Conservation (phyloP, 2,888 invertebrate genomes). For the Sinopyrophorus schimmeli region DNA sequence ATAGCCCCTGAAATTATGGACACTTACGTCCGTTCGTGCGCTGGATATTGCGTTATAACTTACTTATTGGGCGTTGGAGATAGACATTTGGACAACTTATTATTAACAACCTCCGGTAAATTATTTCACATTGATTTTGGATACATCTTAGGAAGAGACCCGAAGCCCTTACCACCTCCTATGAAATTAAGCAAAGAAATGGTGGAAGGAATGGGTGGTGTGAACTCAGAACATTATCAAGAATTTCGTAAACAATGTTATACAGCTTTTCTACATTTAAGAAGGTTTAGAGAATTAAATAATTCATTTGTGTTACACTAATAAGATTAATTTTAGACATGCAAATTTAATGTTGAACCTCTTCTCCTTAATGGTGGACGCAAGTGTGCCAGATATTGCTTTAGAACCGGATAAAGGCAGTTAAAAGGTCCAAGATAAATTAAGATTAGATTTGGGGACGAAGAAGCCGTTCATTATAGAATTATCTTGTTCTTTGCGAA, state of each 20-base stretch:
- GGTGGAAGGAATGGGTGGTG: constrained; percentile 97
- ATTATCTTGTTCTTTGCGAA: too few relatives aligned
- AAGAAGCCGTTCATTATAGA: too few relatives aligned
- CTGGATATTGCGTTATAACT: constrained; percentile 98
- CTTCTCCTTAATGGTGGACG: constrained; percentile 98
- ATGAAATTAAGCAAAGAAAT: constrained; percentile 99
- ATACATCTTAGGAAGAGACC: constrained; percentile 95
- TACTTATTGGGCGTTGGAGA: constrained; percentile 97
- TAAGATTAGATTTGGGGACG: constrained; percentile 91
- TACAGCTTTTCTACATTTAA: constrained; percentile 91
- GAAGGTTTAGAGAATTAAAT: constrained; percentile 62
- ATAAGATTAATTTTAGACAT: constrained; percentile 70
- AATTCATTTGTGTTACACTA: not conserved
- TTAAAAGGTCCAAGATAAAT: constrained; percentile 91
- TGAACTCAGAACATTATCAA: constrained; percentile 88
- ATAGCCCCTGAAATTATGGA: constrained; percentile 96
- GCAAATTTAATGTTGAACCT: constrained; percentile 95
- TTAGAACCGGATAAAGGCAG: constrained; percentile 99
- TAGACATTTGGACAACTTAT: constrained; percentile 94
- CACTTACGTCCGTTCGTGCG: constrained; percentile 93
- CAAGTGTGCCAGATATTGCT: constrained; percentile 98
- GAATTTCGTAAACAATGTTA: constrained; percentile 94
- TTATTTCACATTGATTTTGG: constrained; percentile 98
- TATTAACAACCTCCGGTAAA: constrained; percentile 87
- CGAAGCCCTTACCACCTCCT: constrained; percentile 97